phyloP scores from a whole-genome alignment of 2,797 vertebrate genomes.

The Brotula barbata region DNA sequence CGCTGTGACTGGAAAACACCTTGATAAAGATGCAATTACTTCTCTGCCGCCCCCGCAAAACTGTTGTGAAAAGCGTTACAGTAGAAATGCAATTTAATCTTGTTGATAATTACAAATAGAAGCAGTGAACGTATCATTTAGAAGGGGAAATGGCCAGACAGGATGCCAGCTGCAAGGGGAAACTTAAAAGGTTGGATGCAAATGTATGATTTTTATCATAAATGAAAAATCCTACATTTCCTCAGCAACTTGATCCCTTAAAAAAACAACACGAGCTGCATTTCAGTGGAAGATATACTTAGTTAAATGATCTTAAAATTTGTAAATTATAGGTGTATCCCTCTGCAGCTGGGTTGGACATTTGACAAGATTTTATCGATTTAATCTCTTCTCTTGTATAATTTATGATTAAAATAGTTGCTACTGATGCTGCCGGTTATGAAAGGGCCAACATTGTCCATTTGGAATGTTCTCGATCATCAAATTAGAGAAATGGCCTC shows the following conservation, averaged over 20 bases:
- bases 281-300: slow-evolving; percentile 66
- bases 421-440: slow-evolving; percentile 34
- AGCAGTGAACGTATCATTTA: slow-evolving; percentile 65
- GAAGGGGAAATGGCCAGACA: slow-evolving; percentile 57
- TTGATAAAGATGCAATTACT: slow-evolving; percentile 58
- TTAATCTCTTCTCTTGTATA: slow-evolving; percentile 61
- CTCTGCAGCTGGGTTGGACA: slow-evolving; percentile 64
- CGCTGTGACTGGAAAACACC: slow-evolving; percentile 62
- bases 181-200: slow-evolving; percentile 60
- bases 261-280: slow-evolving; percentile 55
- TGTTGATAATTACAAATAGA: slow-evolving; percentile 44
- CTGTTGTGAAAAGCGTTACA: slow-evolving; percentile 54
- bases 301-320: slow-evolving; percentile 67
- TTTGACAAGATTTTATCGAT: slow-evolving; percentile 66
- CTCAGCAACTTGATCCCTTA: slow-evolving; percentile 51
- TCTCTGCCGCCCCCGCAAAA: slow-evolving; percentile 50
- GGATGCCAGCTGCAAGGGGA: slow-evolving; percentile 47
- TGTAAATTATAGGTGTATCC: slow-evolving; percentile 72
- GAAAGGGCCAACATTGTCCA: slow-evolving; percentile 36
- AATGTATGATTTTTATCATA: slow-evolving; percentile 70
- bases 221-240: slow-evolving; percentile 60
- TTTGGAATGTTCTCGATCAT: slow-evolving; percentile 32
- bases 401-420: slow-evolving; percentile 60
- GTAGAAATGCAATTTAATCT: slow-evolving; percentile 57
- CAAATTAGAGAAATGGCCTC: slow-evolving; percentile 30